Percentiles rank a stretch among this genome's conserved stretches.
phyloP scores from a whole-genome alignment of 2,797 vertebrate genomes.

The Amniataba percoides region DNA sequence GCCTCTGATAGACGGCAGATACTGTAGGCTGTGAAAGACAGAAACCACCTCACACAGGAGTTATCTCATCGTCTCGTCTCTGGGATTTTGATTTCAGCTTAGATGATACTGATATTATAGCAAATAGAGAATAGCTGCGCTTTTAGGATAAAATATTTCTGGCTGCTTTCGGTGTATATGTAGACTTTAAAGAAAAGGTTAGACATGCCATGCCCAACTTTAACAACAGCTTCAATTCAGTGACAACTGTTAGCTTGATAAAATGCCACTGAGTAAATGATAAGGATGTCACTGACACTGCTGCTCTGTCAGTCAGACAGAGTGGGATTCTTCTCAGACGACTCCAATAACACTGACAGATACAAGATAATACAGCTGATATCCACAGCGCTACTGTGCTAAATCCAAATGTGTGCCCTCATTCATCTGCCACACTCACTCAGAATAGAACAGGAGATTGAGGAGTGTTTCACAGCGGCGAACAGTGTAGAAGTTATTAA shows the following conservation, averaged over 20 bases:
- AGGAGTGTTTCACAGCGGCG: background rate
- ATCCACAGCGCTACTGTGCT: background rate
- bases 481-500: background rate
- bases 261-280: slow-evolving; percentile 32
- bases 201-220: background rate
- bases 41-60: slow-evolving; percentile 16
- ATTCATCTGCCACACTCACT: background rate
- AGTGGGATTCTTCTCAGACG: slow-evolving; percentile 37
- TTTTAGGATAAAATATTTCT: background rate
- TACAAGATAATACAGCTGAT: slow-evolving; percentile 15
- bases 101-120: background rate
- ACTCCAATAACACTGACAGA: slow-evolving; percentile 18
- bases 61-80: slow-evolving; percentile 9
- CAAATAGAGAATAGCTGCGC: background rate
- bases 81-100: slow-evolving; percentile 25
- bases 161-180: background rate
- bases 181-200: background rate
- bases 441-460: background rate
- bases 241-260: slow-evolving; percentile 23
- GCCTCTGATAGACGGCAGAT: slow-evolving; percentile 47
- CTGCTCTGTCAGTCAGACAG: slow-evolving; percentile 28
- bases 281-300: slow-evolving; percentile 32
- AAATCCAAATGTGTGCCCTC: background rate
- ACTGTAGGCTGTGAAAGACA: slow-evolving; percentile 23
- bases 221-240: slow-evolving; percentile 17